Base-by-base conservation (phyloP, 2,888 invertebrate species). In the Cheilosia soror region DNA sequence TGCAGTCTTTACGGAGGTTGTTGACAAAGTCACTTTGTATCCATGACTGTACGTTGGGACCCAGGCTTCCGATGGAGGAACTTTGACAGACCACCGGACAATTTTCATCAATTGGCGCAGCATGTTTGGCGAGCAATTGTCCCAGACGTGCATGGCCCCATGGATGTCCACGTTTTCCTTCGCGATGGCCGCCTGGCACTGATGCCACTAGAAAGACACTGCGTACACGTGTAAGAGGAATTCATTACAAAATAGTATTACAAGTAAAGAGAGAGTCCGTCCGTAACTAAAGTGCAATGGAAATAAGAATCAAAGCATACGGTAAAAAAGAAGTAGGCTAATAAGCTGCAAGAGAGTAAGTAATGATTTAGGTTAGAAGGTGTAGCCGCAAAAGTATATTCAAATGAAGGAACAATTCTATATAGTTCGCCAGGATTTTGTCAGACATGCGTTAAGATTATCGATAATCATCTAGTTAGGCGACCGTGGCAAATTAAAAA, bases 41-140 rank as follows among this genome's bases (percentile, higher is more conserved):
- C 98, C 98, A 98, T 51, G 93, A 91, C 7, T 93, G 93, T 0
- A 95, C 93, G 63, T 93, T 94, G 11, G 95, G 93, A 1, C 98
- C 98, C 65, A 97, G 94, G 83, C 96, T 96, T 29, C 98, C 99
- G 49, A 99, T 95, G 87, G 98, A 98, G 37, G 98, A 98, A 72
- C 97, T 96, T 92, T 99, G 98, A 0, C 96, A 96, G 3, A 98
- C 91, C 0, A 98, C 93, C 0, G 96, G 94, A 94, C 96, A 96
- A 9, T 93, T 92, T 88, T 94, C 93, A 1, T 90, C 90, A 0
- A 93, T 88, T 0, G 94, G 92, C 0, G 94, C 89, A 42, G 95
- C 96, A 90, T 97, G 94, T 81, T 95, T 94, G 4, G 94, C 93
- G 9, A 98, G 91, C 47, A 96, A 89, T 4, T 94, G 91, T 0